These are phyloP conservation scores for Ranitomeya imitator DNA, from an alignment of 2,113 vertebrate genomes.

Conservation along the genomic window DNA sequence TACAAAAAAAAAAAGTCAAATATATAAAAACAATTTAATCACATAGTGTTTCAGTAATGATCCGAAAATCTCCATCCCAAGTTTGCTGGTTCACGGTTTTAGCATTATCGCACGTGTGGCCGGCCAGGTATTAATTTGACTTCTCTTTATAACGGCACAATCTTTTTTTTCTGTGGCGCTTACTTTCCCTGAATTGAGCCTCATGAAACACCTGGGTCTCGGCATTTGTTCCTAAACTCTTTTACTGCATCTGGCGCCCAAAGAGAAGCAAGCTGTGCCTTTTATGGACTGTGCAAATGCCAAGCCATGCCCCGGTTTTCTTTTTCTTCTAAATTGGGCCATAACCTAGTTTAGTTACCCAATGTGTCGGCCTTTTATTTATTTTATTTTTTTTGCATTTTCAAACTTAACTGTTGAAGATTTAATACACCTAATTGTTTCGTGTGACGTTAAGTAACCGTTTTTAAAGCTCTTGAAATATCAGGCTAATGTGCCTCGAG, in stretches of 20 bases:
- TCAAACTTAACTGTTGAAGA: not conserved
- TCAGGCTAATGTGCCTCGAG: too few relatives aligned
- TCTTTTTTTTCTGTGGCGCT: not conserved
- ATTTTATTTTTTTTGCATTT: not conserved
- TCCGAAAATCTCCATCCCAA: too few relatives aligned
- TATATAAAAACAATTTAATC: too few relatives aligned
- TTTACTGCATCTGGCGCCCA: not conserved
- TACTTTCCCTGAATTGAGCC: not conserved
- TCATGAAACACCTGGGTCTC: not conserved
- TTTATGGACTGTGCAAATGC: slow-evolving; percentile 10
- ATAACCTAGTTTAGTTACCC: slow-evolving; percentile 14
- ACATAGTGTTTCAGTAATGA: too few relatives aligned
- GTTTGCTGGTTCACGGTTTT: too few relatives aligned
- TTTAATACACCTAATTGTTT: not conserved
- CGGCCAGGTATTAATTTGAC: not conserved
- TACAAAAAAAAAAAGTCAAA: too few relatives aligned
- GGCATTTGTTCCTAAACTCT: not conserved
- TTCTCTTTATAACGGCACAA: not conserved
- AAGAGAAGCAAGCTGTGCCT: slow-evolving; percentile 12
- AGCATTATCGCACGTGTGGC: too few relatives aligned
- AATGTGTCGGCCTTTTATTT: not conserved
- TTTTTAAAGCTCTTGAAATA: not conserved
- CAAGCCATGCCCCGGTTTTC: not conserved
- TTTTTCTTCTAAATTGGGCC: not conserved
- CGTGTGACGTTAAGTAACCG: too few relatives aligned